Evolutionary conservation across 2,888 invertebrate genomes (phyloP), one percentile per base, ranked within the genome.

Genomic region (Horisme vitalbata): DNA sequence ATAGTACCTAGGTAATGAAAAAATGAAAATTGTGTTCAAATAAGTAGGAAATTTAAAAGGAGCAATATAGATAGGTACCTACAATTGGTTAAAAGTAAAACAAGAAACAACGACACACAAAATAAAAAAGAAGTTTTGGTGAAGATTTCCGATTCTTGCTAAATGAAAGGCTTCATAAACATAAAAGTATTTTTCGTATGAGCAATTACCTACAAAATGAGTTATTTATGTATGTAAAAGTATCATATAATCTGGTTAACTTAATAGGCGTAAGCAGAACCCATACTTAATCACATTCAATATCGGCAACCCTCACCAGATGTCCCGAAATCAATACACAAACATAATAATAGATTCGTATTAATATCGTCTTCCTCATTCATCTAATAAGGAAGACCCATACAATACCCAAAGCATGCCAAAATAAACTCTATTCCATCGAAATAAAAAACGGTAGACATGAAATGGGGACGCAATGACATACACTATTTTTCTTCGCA

Each of bases 401-500:
- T 62, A 65, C 58, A 57, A 41, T 13, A n/a, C 6, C 30, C n/a
- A 14, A 45, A 43, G 39, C 53, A 54, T 14, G 15, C 49, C n/a
- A 64, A 52, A 51, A 39, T 13, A 4, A 45, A 60, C 68, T 43
- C 45, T 69, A 67, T 12, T 0, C 0, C 26, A 0, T 2, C 0
- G 6, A 0, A 10, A 56, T 61, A 68, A 57, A 35, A 26, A 2
- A 10, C 12, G 45, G 12, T 13, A 28, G 32, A 15, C 14, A 26
- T 10, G 45, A 26, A 56, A 47, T 38, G 41, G 39, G 35, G 32
- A 57, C 50, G 55, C 39, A 41, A 27, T 55, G 58, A 65, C 58
- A 63, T 61, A 60, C 63, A 65, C 69, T 67, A 80, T 88, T 85
- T 87, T 86, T 83, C 83, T 75, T 76, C 71, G 69, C 83, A 78